Conservation (phyloP, 1,140 invertebrate genomes). For the Akabosia matsudoensis region DNA sequence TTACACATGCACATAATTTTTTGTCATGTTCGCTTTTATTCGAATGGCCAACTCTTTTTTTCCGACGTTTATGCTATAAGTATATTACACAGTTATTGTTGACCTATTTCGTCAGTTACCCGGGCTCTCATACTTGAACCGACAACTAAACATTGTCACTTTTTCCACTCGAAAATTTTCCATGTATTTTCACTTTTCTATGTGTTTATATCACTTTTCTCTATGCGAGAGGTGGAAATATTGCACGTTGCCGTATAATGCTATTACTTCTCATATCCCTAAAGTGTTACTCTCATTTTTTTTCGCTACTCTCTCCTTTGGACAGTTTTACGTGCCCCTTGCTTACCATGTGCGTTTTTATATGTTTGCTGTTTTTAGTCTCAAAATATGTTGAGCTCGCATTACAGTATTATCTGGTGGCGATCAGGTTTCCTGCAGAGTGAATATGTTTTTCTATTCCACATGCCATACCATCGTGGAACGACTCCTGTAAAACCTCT, state of each 20-base stretch:
- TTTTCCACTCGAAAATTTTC: background rate
- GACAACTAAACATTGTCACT: background rate
- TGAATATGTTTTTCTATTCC: no score
- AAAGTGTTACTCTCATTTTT: background rate
- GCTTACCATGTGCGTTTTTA: conserved; percentile 15
- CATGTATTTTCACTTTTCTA: background rate
- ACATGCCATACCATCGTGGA: no score
- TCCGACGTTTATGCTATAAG: background rate
- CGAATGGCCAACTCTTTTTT: background rate
- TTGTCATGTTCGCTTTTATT: conserved; percentile 11
- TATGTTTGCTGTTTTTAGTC: background rate
- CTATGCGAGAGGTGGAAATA: background rate
- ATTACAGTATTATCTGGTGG: no score
- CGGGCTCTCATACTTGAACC: background rate
- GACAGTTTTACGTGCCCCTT: conserved; percentile 21
- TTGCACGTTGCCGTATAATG: background rate
- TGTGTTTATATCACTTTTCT: background rate
- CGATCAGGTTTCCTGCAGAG: no score
- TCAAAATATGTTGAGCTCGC: background rate
- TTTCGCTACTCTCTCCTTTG: background rate
- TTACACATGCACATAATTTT: background rate
- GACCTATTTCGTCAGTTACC: background rate
- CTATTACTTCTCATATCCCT: background rate
- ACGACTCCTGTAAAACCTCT: no score
- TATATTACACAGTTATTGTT: background rate